Conservation (phyloP, 2,888 invertebrate genomes). For the Cerceris rybyensis region DNA sequence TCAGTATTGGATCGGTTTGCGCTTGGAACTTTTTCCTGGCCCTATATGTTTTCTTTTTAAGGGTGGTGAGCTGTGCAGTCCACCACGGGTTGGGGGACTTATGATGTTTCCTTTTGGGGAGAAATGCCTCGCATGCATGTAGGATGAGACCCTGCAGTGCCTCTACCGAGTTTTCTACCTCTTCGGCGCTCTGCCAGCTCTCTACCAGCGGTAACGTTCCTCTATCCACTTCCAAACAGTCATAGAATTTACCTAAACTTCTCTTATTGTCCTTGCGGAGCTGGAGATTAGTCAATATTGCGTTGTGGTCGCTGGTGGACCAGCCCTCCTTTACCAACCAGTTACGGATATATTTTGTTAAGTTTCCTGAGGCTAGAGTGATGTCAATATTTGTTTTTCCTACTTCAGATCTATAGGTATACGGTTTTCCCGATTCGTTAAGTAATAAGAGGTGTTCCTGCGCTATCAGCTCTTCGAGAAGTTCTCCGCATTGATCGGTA, state of each 20-base stretch:
- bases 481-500: not conserved
- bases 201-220: not conserved
- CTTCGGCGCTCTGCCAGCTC: not conserved
- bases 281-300: not conserved
- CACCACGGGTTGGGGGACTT: conserved; percentile 25
- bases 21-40: not conserved
- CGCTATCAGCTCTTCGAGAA: not conserved
- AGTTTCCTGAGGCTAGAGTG: not conserved
- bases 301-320: not conserved
- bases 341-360: not conserved
- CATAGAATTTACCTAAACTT: not conserved
- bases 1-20: not conserved
- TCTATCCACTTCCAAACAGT: not conserved
- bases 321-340: not conserved
- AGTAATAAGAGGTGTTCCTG: not conserved
- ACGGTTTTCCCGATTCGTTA: not conserved
- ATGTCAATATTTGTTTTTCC: conserved; percentile 1
- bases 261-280: not conserved
- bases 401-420: not conserved
- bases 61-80: conserved; percentile 6
- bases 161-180: not conserved
- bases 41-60: not conserved
- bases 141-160: not conserved
- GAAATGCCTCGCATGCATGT: not conserved
- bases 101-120: not conserved